Base-by-base conservation (phyloP, 1,140 invertebrate genomes). In the Archivesica marissinica region DNA sequence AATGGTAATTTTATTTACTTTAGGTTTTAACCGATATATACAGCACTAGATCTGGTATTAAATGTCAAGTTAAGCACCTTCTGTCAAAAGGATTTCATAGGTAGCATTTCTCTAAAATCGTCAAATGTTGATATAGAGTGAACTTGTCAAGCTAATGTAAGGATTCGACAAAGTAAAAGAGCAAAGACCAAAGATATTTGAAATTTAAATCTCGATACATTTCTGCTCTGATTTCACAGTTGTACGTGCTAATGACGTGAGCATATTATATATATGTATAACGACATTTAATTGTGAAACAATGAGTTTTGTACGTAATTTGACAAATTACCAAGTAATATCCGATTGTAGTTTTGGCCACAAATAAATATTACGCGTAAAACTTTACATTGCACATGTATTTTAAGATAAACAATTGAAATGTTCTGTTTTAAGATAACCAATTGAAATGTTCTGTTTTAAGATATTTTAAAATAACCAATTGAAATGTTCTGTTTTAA, bases 1-100 rank as follows among this genome's bases (percentile, higher is more conserved):
- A 79, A 39, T 47, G 56, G 52, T 79, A 68, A 68, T 79, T 66
- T 79, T 79, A 41, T 79, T 79, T 79, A 64, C 77, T 66, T 47
- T 64, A 33, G 23, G 77, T 23, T 25, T 79, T 79, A 79, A 44
- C 39, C 47, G 38, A 66, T 33, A 30, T 64, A 47, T 50, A 47
- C 38, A 47, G 25, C 76, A 79, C 17, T 47, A 50, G 25, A 11
- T 35, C 17, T 13, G 52, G 59, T 66, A 61, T 79, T 79, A 79
- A 66, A 79, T 79, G 44, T 66, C 56, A 61, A 66, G 41, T 64
- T 66, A 79, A 66, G 54, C 44, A 68, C 54, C 23, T 41, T 44
- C 77, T 79, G 77, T 66, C 56, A 79, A 64, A 64, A 64, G 15
- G 59, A 35, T 20, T 64, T 64, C 59, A 64, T 25, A 17, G 59